Evolutionary conservation across 2,113 vertebrate species (phyloP).

Genomic region (Anhinga rufa): DNA sequence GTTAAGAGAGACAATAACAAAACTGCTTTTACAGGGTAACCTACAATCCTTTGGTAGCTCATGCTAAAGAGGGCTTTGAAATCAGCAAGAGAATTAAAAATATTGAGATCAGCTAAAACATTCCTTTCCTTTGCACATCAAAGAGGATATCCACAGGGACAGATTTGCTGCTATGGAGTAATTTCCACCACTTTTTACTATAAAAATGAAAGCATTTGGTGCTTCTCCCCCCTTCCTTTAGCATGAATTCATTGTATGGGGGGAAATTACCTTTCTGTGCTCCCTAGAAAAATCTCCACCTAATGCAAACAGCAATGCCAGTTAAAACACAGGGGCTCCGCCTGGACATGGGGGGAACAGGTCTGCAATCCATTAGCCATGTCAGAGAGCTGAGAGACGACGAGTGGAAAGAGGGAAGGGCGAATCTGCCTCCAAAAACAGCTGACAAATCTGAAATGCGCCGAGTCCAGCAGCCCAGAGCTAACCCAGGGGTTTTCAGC

Average conservation of each 20-base stretch:
- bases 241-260: rapidly evolving
- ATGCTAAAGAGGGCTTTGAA: neutral
- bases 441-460: neutral
- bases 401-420: neutral
- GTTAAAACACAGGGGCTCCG: neutral
- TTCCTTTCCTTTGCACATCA: slow-evolving; percentile 40
- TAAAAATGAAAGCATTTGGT: neutral
- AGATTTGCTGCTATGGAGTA: slow-evolving; percentile 14
- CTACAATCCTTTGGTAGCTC: neutral
- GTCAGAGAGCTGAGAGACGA: neutral
- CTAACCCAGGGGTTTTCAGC: neutral
- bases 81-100: slow-evolving; percentile 58
- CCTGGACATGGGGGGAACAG: rapidly evolving
- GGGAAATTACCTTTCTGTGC: neutral
- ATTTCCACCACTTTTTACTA: slow-evolving; percentile 8
- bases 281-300: neutral
- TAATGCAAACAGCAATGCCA: neutral
- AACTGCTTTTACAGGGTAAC: slow-evolving; percentile 22
- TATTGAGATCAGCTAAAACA: slow-evolving; percentile 48
- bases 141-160: slow-evolving; percentile 43
- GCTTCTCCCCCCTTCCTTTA: neutral
- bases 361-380: neutral
- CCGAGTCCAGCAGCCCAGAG: neutral
- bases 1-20: slow-evolving; percentile 43
- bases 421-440: neutral